Conservation (phyloP, 1,140 invertebrate species). For the Stegodyphus mimosarum region DNA sequence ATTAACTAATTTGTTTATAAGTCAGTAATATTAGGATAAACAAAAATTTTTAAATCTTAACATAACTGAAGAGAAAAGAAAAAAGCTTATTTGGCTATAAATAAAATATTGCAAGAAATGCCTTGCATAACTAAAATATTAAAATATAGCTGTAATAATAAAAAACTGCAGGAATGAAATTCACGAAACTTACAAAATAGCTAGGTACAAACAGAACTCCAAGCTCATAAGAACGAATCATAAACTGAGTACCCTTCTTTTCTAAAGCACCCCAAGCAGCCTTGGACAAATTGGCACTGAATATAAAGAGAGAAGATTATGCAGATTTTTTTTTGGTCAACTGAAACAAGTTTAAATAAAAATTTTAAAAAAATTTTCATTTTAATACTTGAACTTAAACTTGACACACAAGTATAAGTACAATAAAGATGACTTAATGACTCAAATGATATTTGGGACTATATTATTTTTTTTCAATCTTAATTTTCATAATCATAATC, state of each 20-base stretch:
- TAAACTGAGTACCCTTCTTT: conserved; percentile 76
- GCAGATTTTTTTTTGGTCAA: no score
- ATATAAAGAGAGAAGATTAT: conserved; percentile 24
- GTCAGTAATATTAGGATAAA: no score
- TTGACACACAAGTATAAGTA: no score
- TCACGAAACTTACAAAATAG: conserved; percentile 76
- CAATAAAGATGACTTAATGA: no score
- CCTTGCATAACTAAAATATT: no score
- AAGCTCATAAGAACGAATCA: conserved; percentile 89
- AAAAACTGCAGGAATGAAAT: conserved; percentile 21
- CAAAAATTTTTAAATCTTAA: not conserved
- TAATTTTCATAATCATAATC: no score
- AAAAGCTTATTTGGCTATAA: not conserved
- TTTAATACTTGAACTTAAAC: no score
- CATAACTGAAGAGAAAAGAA: conserved; percentile 46
- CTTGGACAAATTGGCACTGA: conserved; percentile 92
- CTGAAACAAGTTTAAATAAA: no score
- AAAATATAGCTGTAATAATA: conserved; percentile 58
- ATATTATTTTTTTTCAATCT: no score
- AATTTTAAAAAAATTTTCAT: no score
- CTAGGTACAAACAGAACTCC: conserved; percentile 90
- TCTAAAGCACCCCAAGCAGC: conserved; percentile 89
- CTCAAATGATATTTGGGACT: no score
- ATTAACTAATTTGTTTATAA: no score
- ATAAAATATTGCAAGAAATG: not conserved